phyloP scores from a whole-genome alignment of 2,888 invertebrate genomes.

The Plutella xylostella region DNA sequence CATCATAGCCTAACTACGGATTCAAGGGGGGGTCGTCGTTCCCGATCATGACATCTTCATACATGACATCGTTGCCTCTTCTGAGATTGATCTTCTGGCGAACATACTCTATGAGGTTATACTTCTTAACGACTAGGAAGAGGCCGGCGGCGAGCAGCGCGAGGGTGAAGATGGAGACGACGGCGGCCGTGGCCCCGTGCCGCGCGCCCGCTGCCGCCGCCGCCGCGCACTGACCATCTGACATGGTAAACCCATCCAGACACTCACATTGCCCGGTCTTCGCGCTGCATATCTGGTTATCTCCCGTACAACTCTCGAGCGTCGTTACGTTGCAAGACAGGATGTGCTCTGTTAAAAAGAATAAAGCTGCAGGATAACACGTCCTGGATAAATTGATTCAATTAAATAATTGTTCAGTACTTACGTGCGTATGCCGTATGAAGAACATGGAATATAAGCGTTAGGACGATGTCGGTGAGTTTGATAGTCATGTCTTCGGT shows the following conservation, averaged over 20 bases:
- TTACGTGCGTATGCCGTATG: conserved; percentile 50
- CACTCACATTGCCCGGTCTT: conserved; percentile 38
- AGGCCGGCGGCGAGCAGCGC: conserved; percentile 48
- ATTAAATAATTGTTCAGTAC: conserved; percentile 64
- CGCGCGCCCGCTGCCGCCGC: conserved; percentile 18
- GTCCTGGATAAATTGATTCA: conserved; percentile 57
- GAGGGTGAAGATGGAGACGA: conserved; percentile 48
- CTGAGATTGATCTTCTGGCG: conserved; percentile 47
- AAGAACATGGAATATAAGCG: conserved; percentile 42
- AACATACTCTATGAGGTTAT: conserved; percentile 51
- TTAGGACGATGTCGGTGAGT: conserved; percentile 35
- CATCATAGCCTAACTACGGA: conserved; percentile 29
- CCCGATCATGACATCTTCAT: conserved; percentile 68
- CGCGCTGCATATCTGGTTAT: conserved; percentile 40
- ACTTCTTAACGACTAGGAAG: conserved; percentile 52
- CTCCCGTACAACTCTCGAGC: conserved; percentile 33
- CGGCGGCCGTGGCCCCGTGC: conserved; percentile 37
- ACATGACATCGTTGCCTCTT: conserved; percentile 54
- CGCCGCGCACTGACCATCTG: conserved; percentile 37
- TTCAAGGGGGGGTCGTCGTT: conserved; percentile 63
- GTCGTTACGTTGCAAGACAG: conserved; percentile 50
- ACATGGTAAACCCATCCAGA: conserved; percentile 29
- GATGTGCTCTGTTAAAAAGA: conserved; percentile 66
- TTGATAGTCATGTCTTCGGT: conserved; percentile 35
- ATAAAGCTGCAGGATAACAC: conserved; percentile 43